Evolutionary conservation across 2,888 invertebrate species (phyloP).

Genomic region (Isotomurus palustris): DNA sequence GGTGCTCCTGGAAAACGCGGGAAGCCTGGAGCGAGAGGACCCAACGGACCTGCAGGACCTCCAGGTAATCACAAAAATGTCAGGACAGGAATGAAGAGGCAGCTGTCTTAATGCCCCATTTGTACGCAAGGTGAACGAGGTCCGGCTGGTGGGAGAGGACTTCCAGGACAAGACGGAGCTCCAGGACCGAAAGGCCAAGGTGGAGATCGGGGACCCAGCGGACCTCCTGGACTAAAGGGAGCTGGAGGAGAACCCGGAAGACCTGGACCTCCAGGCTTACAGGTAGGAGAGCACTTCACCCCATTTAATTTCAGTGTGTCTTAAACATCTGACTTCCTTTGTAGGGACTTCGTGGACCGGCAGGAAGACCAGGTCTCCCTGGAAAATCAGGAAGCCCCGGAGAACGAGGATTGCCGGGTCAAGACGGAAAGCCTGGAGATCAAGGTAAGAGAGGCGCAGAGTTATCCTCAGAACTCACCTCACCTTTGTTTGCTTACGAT

Average conservation of each 20-base stretch:
- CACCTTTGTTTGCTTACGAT: too few relatives aligned
- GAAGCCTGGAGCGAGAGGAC: slow-evolving; percentile 71
- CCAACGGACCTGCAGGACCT: slow-evolving; percentile 66
- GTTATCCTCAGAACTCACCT: too few relatives aligned
- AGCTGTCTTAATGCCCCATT: too few relatives aligned
- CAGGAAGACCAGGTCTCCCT: slow-evolving; percentile 65
- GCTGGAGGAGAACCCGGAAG: slow-evolving; percentile 60
- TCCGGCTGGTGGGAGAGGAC: slow-evolving; percentile 59
- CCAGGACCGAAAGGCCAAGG: slow-evolving; percentile 68
- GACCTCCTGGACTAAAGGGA: slow-evolving; percentile 59
- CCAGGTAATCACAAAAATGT: too few relatives aligned
- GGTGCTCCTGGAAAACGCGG: slow-evolving; percentile 79
- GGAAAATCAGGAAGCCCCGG: slow-evolving; percentile 58
- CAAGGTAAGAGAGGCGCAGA: slow-evolving; percentile 55
- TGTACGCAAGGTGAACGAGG: slow-evolving; percentile 60
- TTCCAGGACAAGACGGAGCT: slow-evolving; percentile 73
- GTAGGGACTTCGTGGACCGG: slow-evolving; percentile 60
- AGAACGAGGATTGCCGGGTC: slow-evolving; percentile 55
- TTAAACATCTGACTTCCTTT: slow-evolving; percentile 28
- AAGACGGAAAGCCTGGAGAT: slow-evolving; percentile 77
- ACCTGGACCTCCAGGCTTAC: slow-evolving; percentile 57
- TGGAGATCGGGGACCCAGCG: slow-evolving; percentile 56
- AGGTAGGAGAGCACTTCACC: slow-evolving; percentile 45
- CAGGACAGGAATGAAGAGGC: too few relatives aligned
- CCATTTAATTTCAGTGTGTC: not conserved